Percentiles rank a stretch among this genome's conserved stretches.
These are phyloP conservation scores for Crotalus viridis DNA, from an alignment of 2,113 vertebrate genomes.

Conservation along the genomic window DNA sequence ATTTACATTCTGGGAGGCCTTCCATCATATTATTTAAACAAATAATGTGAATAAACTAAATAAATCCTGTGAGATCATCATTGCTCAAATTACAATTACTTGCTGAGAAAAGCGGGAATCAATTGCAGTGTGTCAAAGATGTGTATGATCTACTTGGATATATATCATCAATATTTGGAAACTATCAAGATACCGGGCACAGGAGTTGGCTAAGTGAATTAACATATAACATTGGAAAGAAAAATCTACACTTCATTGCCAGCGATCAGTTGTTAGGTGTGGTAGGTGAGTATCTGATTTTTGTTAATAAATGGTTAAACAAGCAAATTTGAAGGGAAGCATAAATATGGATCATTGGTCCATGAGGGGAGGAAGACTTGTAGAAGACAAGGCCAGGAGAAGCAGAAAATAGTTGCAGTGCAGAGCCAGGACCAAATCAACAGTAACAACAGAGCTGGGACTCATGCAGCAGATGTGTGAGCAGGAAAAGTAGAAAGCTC, in stretches of 20 bases:
- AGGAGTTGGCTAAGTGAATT: neutral
- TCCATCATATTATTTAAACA: neutral
- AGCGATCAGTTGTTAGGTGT: neutral
- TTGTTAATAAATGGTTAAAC: neutral
- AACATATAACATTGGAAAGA: neutral
- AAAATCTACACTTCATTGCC: neutral
- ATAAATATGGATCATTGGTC: too few species aligned
- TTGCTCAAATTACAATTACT: neutral
- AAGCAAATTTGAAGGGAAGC: neutral
- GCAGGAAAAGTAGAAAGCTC: neutral
- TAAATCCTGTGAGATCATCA: neutral
- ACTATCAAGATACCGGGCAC: neutral
- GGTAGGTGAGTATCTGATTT: neutral
- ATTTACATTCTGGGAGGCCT: neutral
- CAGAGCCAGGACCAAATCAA: neutral
- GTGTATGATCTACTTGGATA: neutral
- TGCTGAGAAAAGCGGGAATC: neutral
- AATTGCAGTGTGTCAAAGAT: neutral
- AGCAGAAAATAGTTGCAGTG: neutral
- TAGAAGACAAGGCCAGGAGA: neutral
- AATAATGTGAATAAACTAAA: neutral
- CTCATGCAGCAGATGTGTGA: neutral
- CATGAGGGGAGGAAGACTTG: too few species aligned
- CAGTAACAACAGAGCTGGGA: neutral
- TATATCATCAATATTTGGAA: neutral